Evolutionary conservation across 2,797 vertebrate species (phyloP), one percentile per base, ranked within the genome.

Genomic region (Sebastes reedi): DNA sequence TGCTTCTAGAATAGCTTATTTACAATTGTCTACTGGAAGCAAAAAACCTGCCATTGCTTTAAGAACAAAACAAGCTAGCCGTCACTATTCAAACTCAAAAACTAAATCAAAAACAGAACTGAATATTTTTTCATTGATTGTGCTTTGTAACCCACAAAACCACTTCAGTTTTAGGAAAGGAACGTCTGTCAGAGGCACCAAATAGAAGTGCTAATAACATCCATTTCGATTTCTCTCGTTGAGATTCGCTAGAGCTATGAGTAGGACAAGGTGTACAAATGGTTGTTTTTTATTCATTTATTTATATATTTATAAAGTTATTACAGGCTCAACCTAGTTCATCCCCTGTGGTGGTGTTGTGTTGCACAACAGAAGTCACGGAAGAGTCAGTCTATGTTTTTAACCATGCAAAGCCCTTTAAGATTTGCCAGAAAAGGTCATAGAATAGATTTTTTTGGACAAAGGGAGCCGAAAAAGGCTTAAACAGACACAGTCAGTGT

Each of bases 121-220:
- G 52, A 85, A 84, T 84, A 60, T 76, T 80, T 81, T 92, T 87
- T 75, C 87, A 93, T 94, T 85, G 88, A 94, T 96, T 96, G 96
- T 96, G 96, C 95, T 96, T 96, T 94, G 91, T 94, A 95, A 96
- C 95, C 95, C 94, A 95, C 92, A 90, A 94, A 96, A 95, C 94
- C 92, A 91, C 89, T 94, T 95, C 24, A 13, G 90, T 83, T 89
- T 78, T 86, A 72, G 90, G 95, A 95, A 95, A 92, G 91, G 89
- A 93, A 88, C 80, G 81, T 89, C 84, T 85, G 84, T 88, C 90
- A 88, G 94, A 95, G 92, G 94, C 94, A 94, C 94, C 91, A 60
- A 74, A 89, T 78, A 92, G 85, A 92, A 94, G 93, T 94, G 94
- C 91, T 90, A 54, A 88, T 69, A 92, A 94, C 91, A 94, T 94